Evolutionary conservation across 2,888 invertebrate genomes (phyloP).

Genomic region (Erpobdella octoculata): DNA sequence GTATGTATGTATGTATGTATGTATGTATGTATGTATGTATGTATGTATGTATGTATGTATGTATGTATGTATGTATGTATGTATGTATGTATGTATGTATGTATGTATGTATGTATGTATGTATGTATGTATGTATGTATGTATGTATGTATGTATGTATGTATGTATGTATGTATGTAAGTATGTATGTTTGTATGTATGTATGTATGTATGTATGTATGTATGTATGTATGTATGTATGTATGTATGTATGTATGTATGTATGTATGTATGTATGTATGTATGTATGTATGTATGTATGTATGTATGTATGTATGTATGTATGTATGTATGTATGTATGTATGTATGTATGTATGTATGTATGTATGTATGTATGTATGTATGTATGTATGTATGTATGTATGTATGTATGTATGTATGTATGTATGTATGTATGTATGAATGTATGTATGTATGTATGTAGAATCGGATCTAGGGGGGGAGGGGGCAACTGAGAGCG

Average conservation of each 20-base stretch:
- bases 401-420: too few species aligned
- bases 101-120: neutral
- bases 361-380: neutral
- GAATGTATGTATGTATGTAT: too few species aligned
- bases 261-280: constrained; percentile 19
- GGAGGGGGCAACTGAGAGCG: too few species aligned
- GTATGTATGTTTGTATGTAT: neutral
- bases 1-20: constrained; percentile 19
- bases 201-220: neutral
- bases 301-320: constrained; percentile 19
- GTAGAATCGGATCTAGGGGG: too few species aligned
- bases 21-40: constrained; percentile 19
- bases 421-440: too few species aligned
- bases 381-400: neutral
- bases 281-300: constrained; percentile 10
- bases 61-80: constrained; percentile 19
- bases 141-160: constrained; percentile 19
- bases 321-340: constrained; percentile 15
- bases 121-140: neutral
- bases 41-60: constrained; percentile 19
- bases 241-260: constrained; percentile 19
- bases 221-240: constrained; percentile 11
- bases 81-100: constrained; percentile 18
- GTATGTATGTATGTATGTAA: constrained; percentile 18
- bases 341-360: constrained; percentile 5